Evolutionary conservation across 2,113 vertebrate genomes (phyloP).

Genomic region (Dolichallabes microphthalmus): DNA sequence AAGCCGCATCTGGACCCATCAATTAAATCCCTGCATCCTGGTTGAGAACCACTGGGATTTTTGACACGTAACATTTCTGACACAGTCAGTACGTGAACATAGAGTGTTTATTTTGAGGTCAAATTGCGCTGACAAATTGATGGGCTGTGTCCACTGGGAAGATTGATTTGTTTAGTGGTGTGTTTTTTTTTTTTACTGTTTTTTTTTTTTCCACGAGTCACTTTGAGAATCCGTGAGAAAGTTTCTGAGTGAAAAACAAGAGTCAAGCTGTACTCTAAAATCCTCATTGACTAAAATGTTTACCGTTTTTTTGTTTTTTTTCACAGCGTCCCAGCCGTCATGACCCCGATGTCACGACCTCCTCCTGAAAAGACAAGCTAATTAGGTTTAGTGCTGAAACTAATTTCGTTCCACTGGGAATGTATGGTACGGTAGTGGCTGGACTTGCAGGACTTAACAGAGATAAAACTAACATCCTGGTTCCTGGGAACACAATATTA

Average conservation of each 20-base stretch:
- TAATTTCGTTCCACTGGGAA: neutral
- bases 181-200: neutral
- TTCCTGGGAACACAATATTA: too few relatives aligned
- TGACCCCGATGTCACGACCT: neutral
- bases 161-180: constrained; percentile 4
- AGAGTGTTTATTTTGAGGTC: constrained; percentile 26
- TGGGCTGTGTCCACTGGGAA: constrained; percentile 12
- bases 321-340: too few relatives aligned
- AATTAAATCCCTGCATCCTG: neutral
- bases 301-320: neutral
- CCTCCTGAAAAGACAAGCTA: neutral
- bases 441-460: too few relatives aligned
- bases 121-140: constrained; percentile 30
- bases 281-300: neutral
- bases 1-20: constrained; percentile 28
- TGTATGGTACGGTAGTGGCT: neutral
- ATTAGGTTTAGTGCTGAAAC: neutral
- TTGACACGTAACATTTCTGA: neutral
- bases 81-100: neutral
- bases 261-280: neutral
- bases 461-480: too few relatives aligned
- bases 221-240: neutral
- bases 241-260: neutral
- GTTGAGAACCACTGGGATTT: neutral
- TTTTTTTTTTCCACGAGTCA: neutral